Evolutionary conservation across 2,888 invertebrate species (phyloP), one percentile per base, ranked within the genome.

Genomic region (Leptinotarsa rubiginosa): DNA sequence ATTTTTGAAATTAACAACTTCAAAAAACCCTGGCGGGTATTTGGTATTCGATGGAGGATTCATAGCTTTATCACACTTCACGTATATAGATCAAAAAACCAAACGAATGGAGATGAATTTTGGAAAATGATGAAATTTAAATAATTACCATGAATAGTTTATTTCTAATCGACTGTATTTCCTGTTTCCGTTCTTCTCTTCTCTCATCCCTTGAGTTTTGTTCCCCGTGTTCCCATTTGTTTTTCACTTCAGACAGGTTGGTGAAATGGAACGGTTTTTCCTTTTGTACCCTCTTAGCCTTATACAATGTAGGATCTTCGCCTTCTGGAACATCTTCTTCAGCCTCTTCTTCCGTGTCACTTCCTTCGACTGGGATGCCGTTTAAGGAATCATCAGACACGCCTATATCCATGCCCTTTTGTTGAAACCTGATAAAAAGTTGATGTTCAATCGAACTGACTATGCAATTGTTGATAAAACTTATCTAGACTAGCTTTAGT

Each of bases 111-210:
- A 41, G 41, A 41, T 10, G 41, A 41, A 41, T 5, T 41, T 10
- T 41, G 41, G 41, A 1, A 41, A 41, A 41, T 41, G 41, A 41
- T 41, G 41, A 41, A 41, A 41, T 41, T 18, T 18, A 56, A 31
- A 62, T n/a, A 25, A 12, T 82, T 87, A 94, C 94, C 94, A 95
- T 92, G 84, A 96, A 96, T 25, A 97, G 89, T 66, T 95, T 89
- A 83, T 95, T 95, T 72, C 97, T 91, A 81, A 97, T 95, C 81
- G 93, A 94, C 87, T 95, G 95, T 80, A 96, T 93, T 88, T 97
- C 97, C 85, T 96, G 96, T 85, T 96, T 96, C 65, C 96, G 90
- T 85, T 95, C 95, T 82, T 95, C 94, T 13, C 94, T 91, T 25
- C 95, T 88, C 77, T 92, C 92, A 82, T 96, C 93, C 59, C 89